Evolutionary conservation across 2,797 vertebrate species (phyloP), one percentile per base, ranked within the genome.

Genomic region (Bovichtus diacanthus): DNA sequence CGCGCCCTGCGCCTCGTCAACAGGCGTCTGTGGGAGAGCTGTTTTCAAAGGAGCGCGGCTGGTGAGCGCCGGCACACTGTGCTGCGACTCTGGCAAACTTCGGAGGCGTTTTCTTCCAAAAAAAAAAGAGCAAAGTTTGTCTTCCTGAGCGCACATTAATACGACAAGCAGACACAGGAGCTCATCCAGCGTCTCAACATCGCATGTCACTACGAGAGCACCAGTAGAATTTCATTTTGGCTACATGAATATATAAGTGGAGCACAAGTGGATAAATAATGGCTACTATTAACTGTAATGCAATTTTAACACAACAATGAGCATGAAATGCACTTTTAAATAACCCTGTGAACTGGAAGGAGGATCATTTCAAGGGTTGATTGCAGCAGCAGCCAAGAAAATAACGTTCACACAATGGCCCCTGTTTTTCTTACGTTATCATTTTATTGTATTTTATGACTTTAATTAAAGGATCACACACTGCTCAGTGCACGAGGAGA

Each of bases 291-390:
- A 76, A 27, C 34, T 76, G 0, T 49, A 54, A 79, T 59, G 54
- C 21, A 70, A 55, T 62, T 78, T 66, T 2, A 15, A 67, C 15
- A 53, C 70, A 75, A 66, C 50, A 81, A 69, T 72, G 19, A 63
- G 21, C 41, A 53, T 50, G 61, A 53, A 46, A 76, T 76, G 25
- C 44, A 7, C 55, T 70, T 73, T 73, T 41, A 62, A 78, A 78
- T n/a, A 67, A 70, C 10, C 59, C 21, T 44, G 21, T 51, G n/a
- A 78, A 64, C 23, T 64, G 41, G 60, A 58, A 53, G 67, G 67
- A 3, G 8, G 43, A 38, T 56, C 0, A 9, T 72, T 36, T 64
- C 41, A 41, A n/a, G 27, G n/a, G 27, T 27, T 43, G 29, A 80
- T 76, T 62, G 53, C 41, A 66, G 50, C 41, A 31, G 66, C 25